Base-by-base conservation (phyloP, 2,888 invertebrate species). In the Candidula unifasciata region DNA sequence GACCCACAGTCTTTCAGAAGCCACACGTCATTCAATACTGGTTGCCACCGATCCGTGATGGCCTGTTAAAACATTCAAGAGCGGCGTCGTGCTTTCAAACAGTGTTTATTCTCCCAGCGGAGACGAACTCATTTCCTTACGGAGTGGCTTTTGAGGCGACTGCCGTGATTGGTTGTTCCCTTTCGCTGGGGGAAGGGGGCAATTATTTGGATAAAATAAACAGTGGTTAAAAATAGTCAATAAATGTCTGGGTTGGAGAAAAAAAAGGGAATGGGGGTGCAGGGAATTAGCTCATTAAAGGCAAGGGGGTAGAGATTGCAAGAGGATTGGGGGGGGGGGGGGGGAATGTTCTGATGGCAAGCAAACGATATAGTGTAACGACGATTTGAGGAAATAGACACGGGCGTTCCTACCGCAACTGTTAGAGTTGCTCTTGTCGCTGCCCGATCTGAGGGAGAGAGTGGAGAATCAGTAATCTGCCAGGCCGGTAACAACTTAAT, bases 81-180 rank as follows among this genome's bases (percentile, higher is more conserved):
- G 64, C 60, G 35, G 8, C n/a, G 60, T 16, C 64, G 10, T 2
- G 78, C 35, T 60, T 60, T 78, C 60, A 60, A 64, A 78, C 35
- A 78, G 64, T 78, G 78, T 80, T 80, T 60, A 80, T 44, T 37
- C 37, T 80, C 68, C 16, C 66, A 66, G 64, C 78, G 78, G 78
- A 78, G 60, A 64, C 64, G 37, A 37, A n/a, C 66, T 78, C 78
- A 64, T 64, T 78, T 78, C 78, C 78, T 78, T 66, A 64, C 78
- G 78, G 64, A 27, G 24, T 64, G 33, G 37, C n/a, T 78, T 35
- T 35, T 35, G 24, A n/a, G 78, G 78, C 78, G 80, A 68, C 68
- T n/a, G 27, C 13, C 64, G 35, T 80, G 80, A 80, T 80, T 80
- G 80, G 80, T 52, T 80, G 68, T 30, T 21, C 33, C 37, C 30